Evolutionary conservation across 2,113 vertebrate genomes (phyloP), one percentile per base, ranked within the genome.

Genomic region (Chloroceryle aenea): DNA sequence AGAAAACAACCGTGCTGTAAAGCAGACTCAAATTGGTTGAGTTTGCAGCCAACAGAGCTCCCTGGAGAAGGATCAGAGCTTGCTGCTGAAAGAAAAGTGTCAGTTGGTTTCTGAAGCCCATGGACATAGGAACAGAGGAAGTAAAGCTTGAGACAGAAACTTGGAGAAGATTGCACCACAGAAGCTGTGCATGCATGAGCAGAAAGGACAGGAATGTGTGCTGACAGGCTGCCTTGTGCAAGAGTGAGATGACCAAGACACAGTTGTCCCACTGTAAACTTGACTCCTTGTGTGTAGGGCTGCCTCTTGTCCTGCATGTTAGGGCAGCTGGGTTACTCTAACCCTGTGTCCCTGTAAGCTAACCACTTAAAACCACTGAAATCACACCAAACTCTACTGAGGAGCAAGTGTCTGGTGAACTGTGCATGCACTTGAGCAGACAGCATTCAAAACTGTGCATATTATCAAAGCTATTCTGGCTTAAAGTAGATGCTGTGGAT

Each of bases 11-110:
- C 76, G 78, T 67, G 40, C 81, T 76, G 72, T 55, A 92, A 90
- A 23, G 25, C 72, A 93, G 68, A 21, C 42, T 88, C 38, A 80
- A 84, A 95, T 40, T 77, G 55, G 55, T 83, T 84, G 75, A 59
- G 68, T 83, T 47, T 71, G 43, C 59, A 90, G 95, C 88, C 92
- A 88, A 85, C 90, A 95, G 34, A 30, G 34, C 17, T 90, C 95
- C 85, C 93, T 88, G 68, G 87, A 86, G 90, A 93, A 61, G 18
- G 11, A 94, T 38, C 55, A 77, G 61, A 81, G 55, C 93, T 77
- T 88, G 64, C 68, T 77, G 75, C 68, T 77, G 52, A 67, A 86
- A 56, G 67, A 76, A 94, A 80, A 91, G 62, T 67, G 59, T 55
- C 75, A 74, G 63, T 6, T 58, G 63, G 38, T 56, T 89, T 85